Evolutionary conservation across 2,113 vertebrate genomes (phyloP), one percentile per base, ranked within the genome.

Genomic region (Cryptotis parvus): DNA sequence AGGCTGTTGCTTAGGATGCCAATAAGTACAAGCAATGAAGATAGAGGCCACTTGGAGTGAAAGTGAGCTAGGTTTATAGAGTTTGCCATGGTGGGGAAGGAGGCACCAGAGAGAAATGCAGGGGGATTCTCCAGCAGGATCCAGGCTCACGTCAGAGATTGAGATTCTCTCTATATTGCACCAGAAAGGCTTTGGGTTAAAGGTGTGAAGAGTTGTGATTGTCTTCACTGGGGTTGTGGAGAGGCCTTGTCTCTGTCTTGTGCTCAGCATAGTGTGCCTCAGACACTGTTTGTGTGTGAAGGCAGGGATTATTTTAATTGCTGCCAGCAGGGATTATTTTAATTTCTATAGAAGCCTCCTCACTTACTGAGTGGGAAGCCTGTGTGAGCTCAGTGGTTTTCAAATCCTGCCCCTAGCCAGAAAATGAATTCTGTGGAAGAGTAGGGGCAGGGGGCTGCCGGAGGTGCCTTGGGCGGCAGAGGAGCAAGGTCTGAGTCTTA

Each of bases 131-230:
- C 61, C 52, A 35, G 33, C 1, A 29, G 49, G 33, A 27, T 69
- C 74, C 78, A 39, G 27, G 43, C 6, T 80, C 79, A 63, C n/a
- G 31, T 49, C 52, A 73, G 65, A 86, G 45, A 20, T 12, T 31
- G 24, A 20, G 7, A 49, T n/a, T 91, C 77, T 84, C 84, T 49
- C 63, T 70, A 35, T 31, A 41, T 55, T 91, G 79, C 76, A 66
- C 81, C 22, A 72, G 68, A 85, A 80, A 80, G 49, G 15, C 14
- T 87, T 55, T 80, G 73, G 43, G 20, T 69, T 87, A 63, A 80
- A 68, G 26, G 24, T 66, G 58, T 52, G 52, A n/a, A 43, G 55
- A 70, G 63, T 18, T 87, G 15, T 52, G 18, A 26, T 11, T 69
- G 37, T 35, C 41, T 52, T 87, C 5, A 69, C 8, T 77, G 83